phyloP scores from a whole-genome alignment of 2,797 vertebrate species.

The Phoeniculus purpureus region DNA sequence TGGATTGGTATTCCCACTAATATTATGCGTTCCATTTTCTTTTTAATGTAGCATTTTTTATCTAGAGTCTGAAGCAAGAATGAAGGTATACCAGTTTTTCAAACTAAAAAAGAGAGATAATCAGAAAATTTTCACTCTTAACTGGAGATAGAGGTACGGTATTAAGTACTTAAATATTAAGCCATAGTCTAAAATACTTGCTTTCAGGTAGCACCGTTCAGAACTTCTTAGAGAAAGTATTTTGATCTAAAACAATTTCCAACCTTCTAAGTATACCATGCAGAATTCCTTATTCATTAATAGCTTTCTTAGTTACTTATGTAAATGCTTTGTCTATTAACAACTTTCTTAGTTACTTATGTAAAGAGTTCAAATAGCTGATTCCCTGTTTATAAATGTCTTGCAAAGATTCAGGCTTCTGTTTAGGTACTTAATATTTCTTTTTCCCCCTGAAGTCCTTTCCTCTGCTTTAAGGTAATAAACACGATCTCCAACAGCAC shows the following conservation, averaged over 20 bases:
- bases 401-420: not conserved
- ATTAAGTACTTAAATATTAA: too few species aligned
- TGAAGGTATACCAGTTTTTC: not conserved
- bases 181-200: not conserved
- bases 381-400: not conserved
- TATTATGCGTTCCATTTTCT: not conserved
- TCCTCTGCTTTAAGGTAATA: not conserved
- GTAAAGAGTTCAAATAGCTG: not conserved
- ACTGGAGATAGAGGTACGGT: not conserved
- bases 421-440: not conserved
- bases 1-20: not conserved
- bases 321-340: not conserved
- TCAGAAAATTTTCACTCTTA: not conserved
- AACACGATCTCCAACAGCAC: not conserved
- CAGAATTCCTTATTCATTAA: not conserved
- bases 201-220: not conserved
- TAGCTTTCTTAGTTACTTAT: not conserved
- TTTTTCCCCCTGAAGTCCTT: not conserved
- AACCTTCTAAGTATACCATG: not conserved
- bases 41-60: not conserved
- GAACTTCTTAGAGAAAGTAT: fast-evolving
- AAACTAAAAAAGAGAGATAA: not conserved
- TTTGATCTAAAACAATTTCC: not conserved
- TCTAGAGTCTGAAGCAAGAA: not conserved
- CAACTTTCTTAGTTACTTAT: not conserved